Conservation (phyloP, 2,113 vertebrate genomes). For the Machaerirhynchus nigripectus region DNA sequence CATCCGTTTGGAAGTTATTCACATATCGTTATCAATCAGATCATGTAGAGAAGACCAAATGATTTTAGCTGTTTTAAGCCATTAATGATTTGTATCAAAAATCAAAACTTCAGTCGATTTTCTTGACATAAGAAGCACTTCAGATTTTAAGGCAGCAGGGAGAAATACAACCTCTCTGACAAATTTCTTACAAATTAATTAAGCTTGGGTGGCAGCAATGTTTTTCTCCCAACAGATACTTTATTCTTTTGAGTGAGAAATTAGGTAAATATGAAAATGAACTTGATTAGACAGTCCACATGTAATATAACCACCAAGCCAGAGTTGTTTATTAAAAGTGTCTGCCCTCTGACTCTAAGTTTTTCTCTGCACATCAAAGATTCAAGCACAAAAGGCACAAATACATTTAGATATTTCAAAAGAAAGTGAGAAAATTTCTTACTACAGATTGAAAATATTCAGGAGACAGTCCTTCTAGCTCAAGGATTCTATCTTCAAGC, state of each 20-base stretch:
- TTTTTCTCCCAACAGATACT: background rate
- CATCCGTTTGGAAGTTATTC: background rate
- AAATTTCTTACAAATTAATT: background rate
- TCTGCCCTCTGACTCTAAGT: background rate
- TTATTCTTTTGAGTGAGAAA: background rate
- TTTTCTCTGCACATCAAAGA: background rate
- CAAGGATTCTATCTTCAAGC: slow-evolving; percentile 95
- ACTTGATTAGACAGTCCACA: background rate
- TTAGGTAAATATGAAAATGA: background rate
- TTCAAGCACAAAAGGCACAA: background rate
- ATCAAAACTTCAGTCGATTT: background rate
- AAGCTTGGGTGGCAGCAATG: background rate
- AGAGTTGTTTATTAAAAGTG: background rate
- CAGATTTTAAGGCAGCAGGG: background rate
- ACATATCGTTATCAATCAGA: background rate
- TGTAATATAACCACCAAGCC: background rate
- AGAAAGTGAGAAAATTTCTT: slow-evolving; percentile 67
- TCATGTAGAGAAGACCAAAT: background rate
- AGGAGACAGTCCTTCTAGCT: slow-evolving; percentile 95
- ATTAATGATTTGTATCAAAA: background rate
- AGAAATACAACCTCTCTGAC: background rate
- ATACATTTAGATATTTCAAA: background rate
- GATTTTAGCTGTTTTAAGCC: background rate
- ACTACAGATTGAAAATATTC: slow-evolving; percentile 95
- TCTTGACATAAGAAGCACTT: background rate